phyloP scores from a whole-genome alignment of 2,888 invertebrate genomes.

The Plebejus anna region DNA sequence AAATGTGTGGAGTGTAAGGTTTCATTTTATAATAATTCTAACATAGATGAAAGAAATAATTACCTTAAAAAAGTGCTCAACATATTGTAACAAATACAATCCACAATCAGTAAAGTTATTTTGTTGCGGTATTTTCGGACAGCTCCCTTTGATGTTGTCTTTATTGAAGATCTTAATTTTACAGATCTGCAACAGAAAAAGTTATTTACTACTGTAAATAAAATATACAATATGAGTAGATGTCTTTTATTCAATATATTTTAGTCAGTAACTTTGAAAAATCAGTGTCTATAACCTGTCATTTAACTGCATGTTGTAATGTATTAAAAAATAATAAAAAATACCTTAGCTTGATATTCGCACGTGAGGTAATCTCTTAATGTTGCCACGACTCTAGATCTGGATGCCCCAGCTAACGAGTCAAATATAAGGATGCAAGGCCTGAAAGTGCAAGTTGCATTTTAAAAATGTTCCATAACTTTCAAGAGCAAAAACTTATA shows the following conservation, averaged over 20 bases:
- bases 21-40: background rate
- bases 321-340: background rate
- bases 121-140: constrained; percentile 97
- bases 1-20: too few relatives aligned
- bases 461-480: background rate
- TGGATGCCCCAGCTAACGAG: constrained; percentile 90
- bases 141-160: constrained; percentile 90
- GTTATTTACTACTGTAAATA: background rate
- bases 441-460: constrained; percentile 73
- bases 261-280: too few relatives aligned
- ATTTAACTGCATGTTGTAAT: too few relatives aligned
- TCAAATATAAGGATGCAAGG: constrained; percentile 98
- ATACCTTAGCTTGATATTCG: constrained; percentile 88
- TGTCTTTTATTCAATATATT: too few relatives aligned
- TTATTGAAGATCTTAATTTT: constrained; percentile 86
- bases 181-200: constrained; percentile 61
- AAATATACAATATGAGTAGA: background rate
- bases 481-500: constrained; percentile 32
- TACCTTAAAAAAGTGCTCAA: constrained; percentile 96
- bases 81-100: constrained; percentile 95
- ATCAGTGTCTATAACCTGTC: too few relatives aligned
- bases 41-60: constrained; percentile 32
- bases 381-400: constrained; percentile 92
- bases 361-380: constrained; percentile 94
- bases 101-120: constrained; percentile 98